A percentile compares a stretch with the other conserved stretches of the same genome.
Conservation (phyloP, 2,113 vertebrate genomes). For the Bungarus multicinctus region DNA sequence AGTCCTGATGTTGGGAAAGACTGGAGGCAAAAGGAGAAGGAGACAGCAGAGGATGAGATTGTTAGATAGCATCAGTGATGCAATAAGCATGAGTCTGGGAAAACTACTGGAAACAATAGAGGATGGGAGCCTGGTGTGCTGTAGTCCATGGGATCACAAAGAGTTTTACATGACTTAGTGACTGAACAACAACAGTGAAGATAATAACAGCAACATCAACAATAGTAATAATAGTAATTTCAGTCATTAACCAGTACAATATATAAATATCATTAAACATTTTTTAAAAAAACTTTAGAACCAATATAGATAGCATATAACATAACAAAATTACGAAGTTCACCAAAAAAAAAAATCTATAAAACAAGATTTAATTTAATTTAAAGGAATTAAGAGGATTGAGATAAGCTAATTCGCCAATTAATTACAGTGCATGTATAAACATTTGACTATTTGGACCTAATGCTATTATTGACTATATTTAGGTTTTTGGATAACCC, state of each 20-base stretch:
- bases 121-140: neutral
- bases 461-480: neutral
- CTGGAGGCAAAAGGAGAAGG: neutral
- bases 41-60: neutral
- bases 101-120: neutral
- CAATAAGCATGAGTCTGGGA: neutral
- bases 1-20: neutral
- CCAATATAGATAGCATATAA: neutral
- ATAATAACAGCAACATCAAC: neutral
- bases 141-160: neutral
- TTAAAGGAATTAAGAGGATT: neutral
- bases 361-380: neutral
- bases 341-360: neutral
- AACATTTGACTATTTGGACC: neutral
- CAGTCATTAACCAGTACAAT: neutral
- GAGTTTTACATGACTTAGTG: neutral
- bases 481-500: neutral
- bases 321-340: neutral
- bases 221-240: neutral
- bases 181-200: neutral
- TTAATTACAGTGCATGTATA: neutral
- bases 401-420: neutral
- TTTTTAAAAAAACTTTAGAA: neutral
- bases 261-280: neutral
- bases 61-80: neutral